Evolutionary conservation across 2,888 invertebrate species (phyloP).

Genomic region (Bedellia somnulentella): DNA sequence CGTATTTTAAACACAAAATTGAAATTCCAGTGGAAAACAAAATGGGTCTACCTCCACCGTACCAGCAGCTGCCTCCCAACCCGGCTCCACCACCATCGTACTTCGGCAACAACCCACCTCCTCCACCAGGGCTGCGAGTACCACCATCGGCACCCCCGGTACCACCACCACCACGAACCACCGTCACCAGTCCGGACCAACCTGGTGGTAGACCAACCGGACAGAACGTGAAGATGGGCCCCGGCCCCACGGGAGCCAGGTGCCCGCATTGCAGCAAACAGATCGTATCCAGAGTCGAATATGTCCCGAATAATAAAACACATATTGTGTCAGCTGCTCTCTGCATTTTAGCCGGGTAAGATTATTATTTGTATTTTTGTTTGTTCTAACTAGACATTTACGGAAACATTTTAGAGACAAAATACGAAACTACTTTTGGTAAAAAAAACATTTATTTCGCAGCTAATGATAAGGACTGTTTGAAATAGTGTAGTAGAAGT

Average conservation of each 20-base stretch:
- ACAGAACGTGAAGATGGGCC: conserved; percentile 30
- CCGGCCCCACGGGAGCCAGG: conserved; percentile 39
- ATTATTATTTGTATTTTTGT: conserved; percentile 6
- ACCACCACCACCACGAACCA: conserved; percentile 26
- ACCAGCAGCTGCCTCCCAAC: conserved; percentile 33
- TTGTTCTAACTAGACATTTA: conserved; percentile 1
- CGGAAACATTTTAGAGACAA: too few relatives aligned
- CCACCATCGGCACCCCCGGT: conserved; percentile 18
- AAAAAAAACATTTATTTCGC: too few relatives aligned
- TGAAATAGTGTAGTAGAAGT: too few relatives aligned
- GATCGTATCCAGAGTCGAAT: conserved; percentile 41
- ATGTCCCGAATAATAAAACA: conserved; percentile 44
- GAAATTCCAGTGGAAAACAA: conserved; percentile 55
- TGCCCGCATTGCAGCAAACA: conserved; percentile 40
- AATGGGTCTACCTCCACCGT: conserved; percentile 49
- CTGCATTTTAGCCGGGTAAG: conserved; percentile 45
- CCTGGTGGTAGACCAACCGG: conserved; percentile 14
- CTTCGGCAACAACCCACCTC: conserved; percentile 41
- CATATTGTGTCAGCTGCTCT: conserved; percentile 47
- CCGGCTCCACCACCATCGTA: conserved; percentile 46
- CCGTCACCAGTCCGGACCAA: conserved; percentile 25
- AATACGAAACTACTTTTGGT: too few relatives aligned
- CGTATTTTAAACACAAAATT: too few relatives aligned
- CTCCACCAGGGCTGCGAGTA: conserved; percentile 25
- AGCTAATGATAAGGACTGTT: too few relatives aligned